Evolutionary conservation across 2,888 invertebrate genomes (phyloP), one percentile per base, ranked within the genome.

Genomic region (Euproctis similis): DNA sequence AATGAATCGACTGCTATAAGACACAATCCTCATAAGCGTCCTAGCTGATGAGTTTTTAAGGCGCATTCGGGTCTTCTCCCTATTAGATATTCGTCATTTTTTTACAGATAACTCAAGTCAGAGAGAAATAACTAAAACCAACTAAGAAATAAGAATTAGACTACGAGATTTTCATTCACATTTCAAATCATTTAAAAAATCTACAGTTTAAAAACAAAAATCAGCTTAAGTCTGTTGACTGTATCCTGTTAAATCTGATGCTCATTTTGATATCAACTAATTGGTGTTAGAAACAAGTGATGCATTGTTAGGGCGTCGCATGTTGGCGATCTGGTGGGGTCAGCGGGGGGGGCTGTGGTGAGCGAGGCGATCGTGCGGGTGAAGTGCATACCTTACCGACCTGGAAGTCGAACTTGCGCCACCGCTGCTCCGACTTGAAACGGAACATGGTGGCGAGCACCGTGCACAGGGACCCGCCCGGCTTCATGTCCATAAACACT

Each of bases 391-490:
- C 91, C 88, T 91, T 91, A 86, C 89, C 89, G 71, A 93, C 91
- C 76, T 93, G 93, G 81, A 96, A 92, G 86, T 96, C 96, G 76
- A 97, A 96, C 77, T 96, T 90, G 64, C 96, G 90, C 91, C 95
- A 97, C 73, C 95, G 93, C 81, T 97, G 97, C 74, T 98, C 98
- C 74, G 91, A 92, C 81, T 97, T 96, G 86, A 95, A 97, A 65
- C 95, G 94, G 87, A 93, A 98, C 70, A 96, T 96, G 45, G 96
- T 93, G 52, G 94, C 91, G 49, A 98, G 89, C 67, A 97, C 94
- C 55, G 96, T 94, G 85, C 97, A 97, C 35, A 98, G 86, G 14
- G 95, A 92, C 25, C 97, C 97, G 44, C 95, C 94, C 10, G 95
- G 90, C 76, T 97, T 97, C 77, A 97, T 96, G 81, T 98, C 98